phyloP scores from a whole-genome alignment of 2,113 vertebrate species.

The Diadophis punctatus region DNA sequence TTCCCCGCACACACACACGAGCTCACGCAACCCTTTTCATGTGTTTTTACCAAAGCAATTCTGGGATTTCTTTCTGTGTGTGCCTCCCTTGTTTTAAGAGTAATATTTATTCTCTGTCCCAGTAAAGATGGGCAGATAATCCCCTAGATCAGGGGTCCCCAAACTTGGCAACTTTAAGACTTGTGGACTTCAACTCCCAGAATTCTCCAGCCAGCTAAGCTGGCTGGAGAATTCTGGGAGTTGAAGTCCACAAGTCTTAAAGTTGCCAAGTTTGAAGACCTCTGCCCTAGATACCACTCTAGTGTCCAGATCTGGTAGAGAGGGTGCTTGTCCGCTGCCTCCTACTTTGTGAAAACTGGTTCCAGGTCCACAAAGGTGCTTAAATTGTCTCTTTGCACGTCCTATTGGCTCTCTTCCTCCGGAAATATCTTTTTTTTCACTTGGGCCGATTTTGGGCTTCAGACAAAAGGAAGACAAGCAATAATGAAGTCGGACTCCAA shows the following conservation, averaged over 20 bases:
- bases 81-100: not conserved
- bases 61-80: not conserved
- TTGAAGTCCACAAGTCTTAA: too few relatives aligned
- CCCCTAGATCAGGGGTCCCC: not conserved
- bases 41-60: not conserved
- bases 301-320: not conserved
- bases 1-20: too few relatives aligned
- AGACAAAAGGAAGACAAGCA: conserved; percentile 60
- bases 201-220: too few relatives aligned
- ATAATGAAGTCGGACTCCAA: conserved; percentile 58
- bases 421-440: conserved; percentile 49
- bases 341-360: conserved; percentile 40
- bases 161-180: too few relatives aligned
- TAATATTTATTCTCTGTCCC: not conserved
- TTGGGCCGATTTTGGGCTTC: conserved; percentile 51
- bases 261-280: too few relatives aligned
- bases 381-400: conserved; percentile 25
- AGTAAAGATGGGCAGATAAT: not conserved
- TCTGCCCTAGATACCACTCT: not conserved
- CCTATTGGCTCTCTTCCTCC: not conserved
- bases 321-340: not conserved
- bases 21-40: not conserved
- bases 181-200: too few relatives aligned
- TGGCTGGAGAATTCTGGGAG: too few relatives aligned
- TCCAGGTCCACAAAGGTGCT: conserved; percentile 45